These are phyloP conservation scores for Octonoba sinensis DNA, from an alignment of 2,888 invertebrate species.

Conservation along the genomic window DNA sequence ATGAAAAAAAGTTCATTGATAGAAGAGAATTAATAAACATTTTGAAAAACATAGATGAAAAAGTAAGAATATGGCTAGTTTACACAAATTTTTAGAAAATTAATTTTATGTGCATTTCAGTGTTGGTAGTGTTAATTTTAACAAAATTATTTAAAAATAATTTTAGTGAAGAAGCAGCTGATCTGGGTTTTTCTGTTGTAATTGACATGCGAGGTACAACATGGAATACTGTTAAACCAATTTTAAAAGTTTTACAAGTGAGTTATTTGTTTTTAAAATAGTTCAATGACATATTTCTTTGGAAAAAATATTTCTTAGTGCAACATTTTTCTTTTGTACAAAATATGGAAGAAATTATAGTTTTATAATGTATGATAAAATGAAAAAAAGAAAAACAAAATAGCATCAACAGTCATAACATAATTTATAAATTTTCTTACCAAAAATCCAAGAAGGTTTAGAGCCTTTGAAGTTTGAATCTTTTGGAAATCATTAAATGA, in stretches of 20 bases:
- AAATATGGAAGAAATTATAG: not conserved
- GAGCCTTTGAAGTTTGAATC: no score
- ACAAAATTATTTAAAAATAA: conserved; percentile 62
- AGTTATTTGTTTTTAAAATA: conserved; percentile 4
- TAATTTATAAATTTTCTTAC: not conserved
- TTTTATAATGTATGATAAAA: no score
- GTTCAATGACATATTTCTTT: not conserved
- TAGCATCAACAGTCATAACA: not conserved
- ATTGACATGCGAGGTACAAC: conserved; percentile 96
- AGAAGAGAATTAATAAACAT: no score
- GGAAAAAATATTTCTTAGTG: not conserved
- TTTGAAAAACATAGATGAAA: no score
- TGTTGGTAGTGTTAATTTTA: not conserved
- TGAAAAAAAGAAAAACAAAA: not conserved
- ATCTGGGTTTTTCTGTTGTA: conserved; percentile 93
- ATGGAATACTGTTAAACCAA: conserved; percentile 96
- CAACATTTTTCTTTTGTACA: no score
- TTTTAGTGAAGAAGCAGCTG: conserved; percentile 86
- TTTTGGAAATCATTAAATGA: no score
- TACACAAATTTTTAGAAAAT: no score
- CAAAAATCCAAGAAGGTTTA: no score
- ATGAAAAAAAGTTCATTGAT: no score
- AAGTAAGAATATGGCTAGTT: no score
- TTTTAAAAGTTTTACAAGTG: conserved; percentile 84
- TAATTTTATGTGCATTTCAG: not conserved